These are phyloP conservation scores for Erannis defoliaria DNA, from an alignment of 2,888 invertebrate species.

Conservation along the genomic window DNA sequence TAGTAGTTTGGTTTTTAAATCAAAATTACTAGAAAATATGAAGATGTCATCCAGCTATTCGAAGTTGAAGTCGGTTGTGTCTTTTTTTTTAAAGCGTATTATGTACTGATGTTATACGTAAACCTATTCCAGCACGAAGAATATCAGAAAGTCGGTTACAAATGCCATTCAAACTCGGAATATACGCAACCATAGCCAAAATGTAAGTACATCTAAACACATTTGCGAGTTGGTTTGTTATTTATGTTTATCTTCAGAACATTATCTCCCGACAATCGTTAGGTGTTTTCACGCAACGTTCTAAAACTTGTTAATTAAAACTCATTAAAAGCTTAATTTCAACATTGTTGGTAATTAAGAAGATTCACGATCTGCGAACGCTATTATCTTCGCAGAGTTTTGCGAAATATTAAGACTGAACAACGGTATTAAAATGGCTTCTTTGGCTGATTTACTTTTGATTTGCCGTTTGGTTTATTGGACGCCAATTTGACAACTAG, in stretches of 20 bases:
- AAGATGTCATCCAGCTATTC: too few relatives aligned
- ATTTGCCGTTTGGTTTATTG: constrained; percentile 14
- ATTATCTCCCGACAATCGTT: constrained; percentile 58
- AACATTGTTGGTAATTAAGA: constrained; percentile 83
- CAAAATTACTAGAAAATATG: too few relatives aligned
- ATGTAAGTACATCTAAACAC: constrained; percentile 26
- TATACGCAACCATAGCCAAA: background rate
- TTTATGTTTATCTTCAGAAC: constrained; percentile 43
- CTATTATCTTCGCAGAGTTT: constrained; percentile 76
- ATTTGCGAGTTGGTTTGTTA: constrained; percentile 35
- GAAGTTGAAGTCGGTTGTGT: too few relatives aligned
- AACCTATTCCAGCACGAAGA: background rate
- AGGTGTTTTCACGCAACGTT: constrained; percentile 71
- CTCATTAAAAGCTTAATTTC: constrained; percentile 83
- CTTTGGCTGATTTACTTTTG: constrained; percentile 37
- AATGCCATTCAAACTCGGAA: constrained; percentile 28
- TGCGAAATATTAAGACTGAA: constrained; percentile 74
- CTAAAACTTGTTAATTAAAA: constrained; percentile 83
- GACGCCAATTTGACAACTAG: background rate
- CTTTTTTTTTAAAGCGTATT: too few relatives aligned
- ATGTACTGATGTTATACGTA: constrained; percentile 6
- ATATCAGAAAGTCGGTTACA: constrained; percentile 28
- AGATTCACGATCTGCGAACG: constrained; percentile 81
- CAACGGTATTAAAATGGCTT: constrained; percentile 67
- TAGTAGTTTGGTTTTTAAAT: too few relatives aligned